phyloP scores from a whole-genome alignment of 2,888 invertebrate species.

The Philopedon plagiatum region DNA sequence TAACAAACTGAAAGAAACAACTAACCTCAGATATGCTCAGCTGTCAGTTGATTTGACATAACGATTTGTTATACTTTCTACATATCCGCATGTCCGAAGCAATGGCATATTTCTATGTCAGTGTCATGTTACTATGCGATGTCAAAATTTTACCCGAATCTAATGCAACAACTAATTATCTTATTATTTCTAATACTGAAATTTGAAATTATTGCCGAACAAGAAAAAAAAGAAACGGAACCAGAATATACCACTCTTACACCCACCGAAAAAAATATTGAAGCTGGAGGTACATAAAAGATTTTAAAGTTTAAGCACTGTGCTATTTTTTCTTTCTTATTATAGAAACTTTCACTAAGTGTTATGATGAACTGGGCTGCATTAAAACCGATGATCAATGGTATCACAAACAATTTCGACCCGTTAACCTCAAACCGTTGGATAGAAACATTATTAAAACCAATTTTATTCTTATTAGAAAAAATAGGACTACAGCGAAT shows the following conservation, averaged over 20 bases:
- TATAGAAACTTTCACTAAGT: slow-evolving; percentile 60
- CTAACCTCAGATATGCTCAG: too few species aligned
- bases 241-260: background rate
- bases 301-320: background rate
- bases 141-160: background rate
- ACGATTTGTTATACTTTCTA: too few species aligned
- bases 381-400: slow-evolving; percentile 65
- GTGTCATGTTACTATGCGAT: slow-evolving; percentile 5
- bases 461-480: slow-evolving; percentile 64
- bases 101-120: background rate
- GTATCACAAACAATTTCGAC: slow-evolving; percentile 64
- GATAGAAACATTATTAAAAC: slow-evolving; percentile 66
- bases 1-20: too few species aligned
- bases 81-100: too few species aligned
- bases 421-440: slow-evolving; percentile 65
- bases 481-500: slow-evolving; percentile 31
- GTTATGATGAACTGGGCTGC: slow-evolving; percentile 67
- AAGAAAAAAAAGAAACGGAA: background rate
- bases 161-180: slow-evolving; percentile 21
- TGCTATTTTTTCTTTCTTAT: background rate
- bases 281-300: background rate
- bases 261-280: background rate
- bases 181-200: slow-evolving; percentile 14
- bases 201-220: slow-evolving; percentile 17
- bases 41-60: background rate